phyloP scores from a whole-genome alignment of 2,113 vertebrate genomes.

The Taurulus bubalis region DNA sequence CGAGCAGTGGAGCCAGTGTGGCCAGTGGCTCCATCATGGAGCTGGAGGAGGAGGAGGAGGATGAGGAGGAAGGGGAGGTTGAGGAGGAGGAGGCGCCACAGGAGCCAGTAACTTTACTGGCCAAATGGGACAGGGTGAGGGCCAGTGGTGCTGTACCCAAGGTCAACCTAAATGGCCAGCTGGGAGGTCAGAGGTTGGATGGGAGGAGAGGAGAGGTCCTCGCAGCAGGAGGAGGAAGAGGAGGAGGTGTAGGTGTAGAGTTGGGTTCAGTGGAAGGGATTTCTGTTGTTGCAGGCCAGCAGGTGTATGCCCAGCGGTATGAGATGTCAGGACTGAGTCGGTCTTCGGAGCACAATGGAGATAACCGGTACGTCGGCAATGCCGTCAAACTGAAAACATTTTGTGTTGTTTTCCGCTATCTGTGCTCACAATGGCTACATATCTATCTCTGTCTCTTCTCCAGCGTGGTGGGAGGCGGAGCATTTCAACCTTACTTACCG shows the following conservation, averaged over 20 bases:
- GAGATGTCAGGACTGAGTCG: conserved; percentile 84
- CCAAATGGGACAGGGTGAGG: conserved; percentile 77
- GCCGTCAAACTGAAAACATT: too few species aligned
- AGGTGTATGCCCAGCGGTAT: conserved; percentile 86
- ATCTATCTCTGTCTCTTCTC: not conserved
- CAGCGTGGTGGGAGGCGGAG: conserved; percentile 76
- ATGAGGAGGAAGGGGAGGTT: conserved; percentile 84
- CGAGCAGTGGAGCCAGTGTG: conserved; percentile 85
- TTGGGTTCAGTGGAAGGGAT: conserved; percentile 90
- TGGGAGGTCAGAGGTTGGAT: conserved; percentile 97
- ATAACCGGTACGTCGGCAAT: conserved; percentile 86
- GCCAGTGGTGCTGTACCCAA: conserved; percentile 84
- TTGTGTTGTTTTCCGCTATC: not conserved
- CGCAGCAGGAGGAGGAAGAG: conserved; percentile 55
- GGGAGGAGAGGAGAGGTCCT: conserved; percentile 84
- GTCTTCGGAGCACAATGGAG: conserved; percentile 83
- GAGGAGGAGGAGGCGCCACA: conserved; percentile 85
- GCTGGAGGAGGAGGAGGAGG: conserved; percentile 95
- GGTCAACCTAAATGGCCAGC: conserved; percentile 90
- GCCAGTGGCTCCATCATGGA: conserved; percentile 91
- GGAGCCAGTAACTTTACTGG: conserved; percentile 60
- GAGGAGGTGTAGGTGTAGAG: conserved; percentile 75
- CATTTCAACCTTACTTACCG: conserved; percentile 83
- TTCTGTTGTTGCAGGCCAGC: conserved; percentile 96
- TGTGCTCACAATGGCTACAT: not conserved